Evolutionary conservation across 2,797 vertebrate species (phyloP), one percentile per base, ranked within the genome.

Genomic region (Cephalopachus bancanus): DNA sequence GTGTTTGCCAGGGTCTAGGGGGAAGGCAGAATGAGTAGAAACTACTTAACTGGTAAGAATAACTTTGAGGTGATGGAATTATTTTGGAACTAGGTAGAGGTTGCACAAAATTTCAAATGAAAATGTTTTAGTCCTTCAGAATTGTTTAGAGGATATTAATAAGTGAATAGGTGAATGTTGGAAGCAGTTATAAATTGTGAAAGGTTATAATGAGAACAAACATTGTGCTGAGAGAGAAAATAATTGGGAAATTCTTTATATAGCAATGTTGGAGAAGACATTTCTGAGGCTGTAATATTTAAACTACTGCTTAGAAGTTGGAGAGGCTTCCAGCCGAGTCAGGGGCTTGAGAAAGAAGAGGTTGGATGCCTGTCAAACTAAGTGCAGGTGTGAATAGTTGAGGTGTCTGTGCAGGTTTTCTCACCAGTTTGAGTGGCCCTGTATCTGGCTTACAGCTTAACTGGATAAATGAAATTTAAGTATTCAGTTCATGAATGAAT

Each of bases 401-500:
- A 30, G 1, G 0, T 30, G 11, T 19, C 22, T 49, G 10, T 49
- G 19, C 9, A 84, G 22, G 49, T 8, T n/a, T 71, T 51, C 24
- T 17, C 60, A 19, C 5, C 14, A 59, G 15, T 62, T 9, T 33
- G 19, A 81, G 33, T 83, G 72, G 44, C 20, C 12, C 24, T 71
- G 9, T 81, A 12, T 69, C 14, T 79, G 55, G 11, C 19, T 91
- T 60, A 44, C 11, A 7, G 3, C 65, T 19, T 20, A 37, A 10
- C 26, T 62, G 57, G 55, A n/a, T 65, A 81, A 75, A 59, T 55
- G 37, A 14, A 78, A 74, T n/a, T 49, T 62, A 64, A 71, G n/a
- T 81, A 30, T 78, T 85, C 37, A 62, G 6, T 55, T 91, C 75
- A n/a, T 67, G 75, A 93, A 71, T 83, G 30, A 91, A 57, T 93